These are phyloP conservation scores for Sorex fumeus DNA, from an alignment of 2,113 vertebrate genomes.

Conservation along the genomic window DNA sequence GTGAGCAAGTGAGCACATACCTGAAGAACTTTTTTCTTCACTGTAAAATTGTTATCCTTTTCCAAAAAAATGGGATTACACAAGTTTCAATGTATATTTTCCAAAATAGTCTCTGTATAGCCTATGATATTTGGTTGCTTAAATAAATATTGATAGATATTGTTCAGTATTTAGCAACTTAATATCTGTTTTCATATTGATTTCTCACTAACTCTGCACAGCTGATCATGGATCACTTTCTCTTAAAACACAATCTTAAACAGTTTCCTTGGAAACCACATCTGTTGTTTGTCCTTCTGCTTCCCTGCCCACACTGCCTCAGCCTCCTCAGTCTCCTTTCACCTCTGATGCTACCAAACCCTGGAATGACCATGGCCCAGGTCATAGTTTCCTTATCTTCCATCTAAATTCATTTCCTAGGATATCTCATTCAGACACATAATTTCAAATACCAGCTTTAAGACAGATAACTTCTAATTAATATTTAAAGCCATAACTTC, in stretches of 20 bases:
- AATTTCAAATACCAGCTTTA: constrained; percentile 17
- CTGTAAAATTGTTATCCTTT: background rate
- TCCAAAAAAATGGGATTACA: background rate
- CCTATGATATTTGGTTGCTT: background rate
- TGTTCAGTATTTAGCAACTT: background rate
- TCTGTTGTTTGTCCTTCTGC: background rate
- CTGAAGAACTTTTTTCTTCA: background rate
- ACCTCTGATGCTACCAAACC: background rate
- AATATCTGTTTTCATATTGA: background rate
- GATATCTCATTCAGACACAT: background rate
- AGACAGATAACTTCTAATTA: background rate
- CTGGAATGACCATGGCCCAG: background rate
- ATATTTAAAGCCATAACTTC: background rate
- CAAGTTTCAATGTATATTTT: background rate
- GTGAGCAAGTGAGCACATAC: background rate
- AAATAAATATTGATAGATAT: background rate
- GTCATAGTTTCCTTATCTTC: background rate
- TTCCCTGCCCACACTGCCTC: background rate
- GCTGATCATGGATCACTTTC: background rate
- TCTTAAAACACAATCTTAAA: background rate
- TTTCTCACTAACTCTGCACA: background rate
- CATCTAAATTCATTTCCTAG: background rate
- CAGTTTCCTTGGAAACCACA: background rate
- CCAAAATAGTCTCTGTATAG: background rate
- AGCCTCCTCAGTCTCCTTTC: background rate